Percentiles rank a stretch among this genome's conserved stretches.
Evolutionary conservation across 2,888 invertebrate genomes (phyloP).

Genomic region (Acronicta alni): DNA sequence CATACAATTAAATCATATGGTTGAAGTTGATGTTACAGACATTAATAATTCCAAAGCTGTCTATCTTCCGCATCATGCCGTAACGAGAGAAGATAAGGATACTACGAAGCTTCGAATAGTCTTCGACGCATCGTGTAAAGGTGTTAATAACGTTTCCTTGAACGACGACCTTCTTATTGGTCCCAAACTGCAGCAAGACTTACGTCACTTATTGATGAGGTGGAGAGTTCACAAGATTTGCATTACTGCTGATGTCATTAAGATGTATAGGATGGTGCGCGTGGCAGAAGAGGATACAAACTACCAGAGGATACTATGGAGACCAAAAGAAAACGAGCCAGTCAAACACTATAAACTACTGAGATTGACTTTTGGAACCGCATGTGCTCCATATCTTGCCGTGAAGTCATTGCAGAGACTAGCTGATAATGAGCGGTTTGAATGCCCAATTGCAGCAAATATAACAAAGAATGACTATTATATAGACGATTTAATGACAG

Average conservation of each 20-base stretch:
- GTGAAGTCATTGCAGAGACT: slow-evolving; percentile 24
- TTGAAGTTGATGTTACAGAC: slow-evolving; percentile 36
- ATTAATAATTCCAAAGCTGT: slow-evolving; percentile 12
- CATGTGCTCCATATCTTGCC: slow-evolving; percentile 11
- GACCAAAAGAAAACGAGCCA: slow-evolving; percentile 2
- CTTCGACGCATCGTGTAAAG: slow-evolving; percentile 34
- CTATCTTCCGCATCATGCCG: slow-evolving; percentile 61
- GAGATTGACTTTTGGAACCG: slow-evolving; percentile 13
- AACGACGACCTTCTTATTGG: slow-evolving; percentile 53
- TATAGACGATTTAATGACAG: slow-evolving; percentile 20
- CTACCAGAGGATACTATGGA: slow-evolving; percentile 7
- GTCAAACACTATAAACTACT: slow-evolving; percentile 8
- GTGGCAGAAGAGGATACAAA: slow-evolving; percentile 13
- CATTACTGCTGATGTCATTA: slow-evolving; percentile 7
- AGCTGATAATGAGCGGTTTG: slow-evolving; percentile 22
- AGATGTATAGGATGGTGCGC: slow-evolving; percentile 15
- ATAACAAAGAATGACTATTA: slow-evolving; percentile 37
- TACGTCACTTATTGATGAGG: slow-evolving; percentile 52
- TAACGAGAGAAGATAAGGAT: slow-evolving; percentile 48
- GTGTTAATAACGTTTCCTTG: slow-evolving; percentile 30
- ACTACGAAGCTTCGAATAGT: slow-evolving; percentile 34
- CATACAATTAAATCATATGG: slow-evolving; percentile 39
- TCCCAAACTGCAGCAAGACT: slow-evolving; percentile 45
- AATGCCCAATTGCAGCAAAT: slow-evolving; percentile 28
- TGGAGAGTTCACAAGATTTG: slow-evolving; percentile 8